A percentile compares a stretch with the other conserved stretches of the same genome.
Conservation (phyloP, 2,888 invertebrate genomes). For the Electrophaes corylata region DNA sequence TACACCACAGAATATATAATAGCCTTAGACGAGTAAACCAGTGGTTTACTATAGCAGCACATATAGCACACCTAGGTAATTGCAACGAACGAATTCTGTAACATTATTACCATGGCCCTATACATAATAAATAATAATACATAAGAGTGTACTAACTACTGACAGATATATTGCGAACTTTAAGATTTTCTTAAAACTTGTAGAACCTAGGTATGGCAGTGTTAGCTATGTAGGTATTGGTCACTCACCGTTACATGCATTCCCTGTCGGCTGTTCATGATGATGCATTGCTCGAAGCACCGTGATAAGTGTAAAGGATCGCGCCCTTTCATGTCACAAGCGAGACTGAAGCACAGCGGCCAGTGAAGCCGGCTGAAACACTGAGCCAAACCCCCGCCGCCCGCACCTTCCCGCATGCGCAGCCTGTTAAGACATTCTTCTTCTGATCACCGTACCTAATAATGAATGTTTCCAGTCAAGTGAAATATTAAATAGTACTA, state of each 20-base stretch:
- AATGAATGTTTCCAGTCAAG: conserved; percentile 37
- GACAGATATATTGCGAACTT: conserved; percentile 8
- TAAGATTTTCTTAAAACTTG: neutral
- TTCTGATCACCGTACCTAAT: conserved; percentile 26
- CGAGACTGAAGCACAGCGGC: conserved; percentile 74
- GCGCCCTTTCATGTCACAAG: conserved; percentile 85
- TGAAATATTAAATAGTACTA: conserved; percentile 13
- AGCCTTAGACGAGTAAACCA: no score
- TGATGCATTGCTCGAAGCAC: conserved; percentile 88
- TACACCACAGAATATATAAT: no score
- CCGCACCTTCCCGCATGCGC: conserved; percentile 65
- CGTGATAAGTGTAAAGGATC: conserved; percentile 80
- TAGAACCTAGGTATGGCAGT: neutral
- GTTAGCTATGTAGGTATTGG: conserved; percentile 24
- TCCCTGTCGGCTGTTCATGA: conserved; percentile 87
- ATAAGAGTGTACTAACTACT: neutral
- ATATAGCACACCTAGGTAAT: conserved; percentile 7
- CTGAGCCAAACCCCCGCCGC: conserved; percentile 56
- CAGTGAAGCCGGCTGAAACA: conserved; percentile 71
- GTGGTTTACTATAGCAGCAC: neutral
- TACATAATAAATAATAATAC: no score
- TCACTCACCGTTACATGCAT: conserved; percentile 81
- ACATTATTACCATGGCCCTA: conserved; percentile 12
- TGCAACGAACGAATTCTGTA: conserved; percentile 25
- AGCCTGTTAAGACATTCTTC: conserved; percentile 37